These are phyloP conservation scores for Myiozetetes cayanensis DNA, from an alignment of 2,113 vertebrate genomes.

Conservation along the genomic window DNA sequence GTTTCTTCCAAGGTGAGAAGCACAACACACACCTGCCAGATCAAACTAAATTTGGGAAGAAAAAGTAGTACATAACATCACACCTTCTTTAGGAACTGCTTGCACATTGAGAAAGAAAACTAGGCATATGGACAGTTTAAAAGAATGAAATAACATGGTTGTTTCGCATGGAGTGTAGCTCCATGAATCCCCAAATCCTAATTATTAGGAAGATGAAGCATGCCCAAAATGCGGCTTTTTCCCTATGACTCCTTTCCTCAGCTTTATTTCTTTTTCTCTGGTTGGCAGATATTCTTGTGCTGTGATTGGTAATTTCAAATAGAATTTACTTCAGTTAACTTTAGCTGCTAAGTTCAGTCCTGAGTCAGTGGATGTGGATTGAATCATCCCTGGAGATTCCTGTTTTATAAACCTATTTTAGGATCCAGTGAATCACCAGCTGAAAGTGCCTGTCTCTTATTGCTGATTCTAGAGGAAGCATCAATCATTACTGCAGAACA, in stretches of 20 bases:
- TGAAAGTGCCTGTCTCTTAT: constrained; percentile 27
- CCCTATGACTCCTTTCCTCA: not conserved
- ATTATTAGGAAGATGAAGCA: not conserved
- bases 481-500: constrained; percentile 23
- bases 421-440: constrained; percentile 49
- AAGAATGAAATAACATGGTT: not conserved
- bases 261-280: not conserved
- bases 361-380: constrained; percentile 19
- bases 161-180: not conserved
- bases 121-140: not conserved
- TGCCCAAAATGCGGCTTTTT: not conserved
- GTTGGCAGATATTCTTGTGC: not conserved
- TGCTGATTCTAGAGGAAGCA: constrained; percentile 40
- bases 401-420: constrained; percentile 56
- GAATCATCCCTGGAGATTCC: constrained; percentile 53
- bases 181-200: not conserved
- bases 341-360: not conserved
- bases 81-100: not conserved
- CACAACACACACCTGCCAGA: not conserved
- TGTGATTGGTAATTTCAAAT: not conserved
- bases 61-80: not conserved
- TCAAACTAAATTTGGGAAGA: not conserved
- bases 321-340: constrained; percentile 11
- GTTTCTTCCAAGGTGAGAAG: not conserved
- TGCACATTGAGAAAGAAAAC: not conserved